Evolutionary conservation across 2,113 vertebrate genomes (phyloP), one percentile per base, ranked within the genome.

Genomic region (Cyrtonyx montezumae): DNA sequence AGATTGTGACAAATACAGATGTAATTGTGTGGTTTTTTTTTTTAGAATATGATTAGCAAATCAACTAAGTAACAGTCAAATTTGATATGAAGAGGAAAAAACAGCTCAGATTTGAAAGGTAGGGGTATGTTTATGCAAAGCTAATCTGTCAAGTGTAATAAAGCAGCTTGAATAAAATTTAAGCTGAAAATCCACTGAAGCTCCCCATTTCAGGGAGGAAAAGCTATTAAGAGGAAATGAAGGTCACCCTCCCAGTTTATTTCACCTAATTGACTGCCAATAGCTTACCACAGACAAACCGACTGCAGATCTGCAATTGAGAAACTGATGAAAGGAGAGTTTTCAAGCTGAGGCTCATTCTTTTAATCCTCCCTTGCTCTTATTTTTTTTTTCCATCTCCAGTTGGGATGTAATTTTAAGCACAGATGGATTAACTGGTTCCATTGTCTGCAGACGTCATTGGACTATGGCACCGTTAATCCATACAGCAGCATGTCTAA

Each of bases 201-300:
- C 98, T 98, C 98, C 98, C 97, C 95, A 97, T 98, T 99, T 98
- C 97, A 97, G 97, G 95, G 97, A 98, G 97, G 96, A 98, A 98
- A 97, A 98, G 97, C 98, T 98, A 98, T 98, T 98, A 98, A 97
- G 98, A 98, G 98, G 98, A 98, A 98, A 98, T 98, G 98, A 99
- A 99, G 98, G 99, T 99, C 99, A 99, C 98, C 98, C 98, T 97
- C 98, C 98, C 98, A 98, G 98, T 98, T 99, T 99, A 99, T 99
- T 98, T 99, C 98, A 99, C 98, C 98, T 99, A 99, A 99, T 99
- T 99, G 99, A 99, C 98, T 98, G 97, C 97, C 98, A 98, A 98
- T 98, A 98, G 97, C 97, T 98, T 98, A 98, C 97, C 96, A 98
- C 96, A 97, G 97, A 97, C 98, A 97, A 98, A 97, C 96, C 76